These are phyloP conservation scores for Motacilla alba DNA, from an alignment of 2,113 vertebrate genomes.

Conservation along the genomic window DNA sequence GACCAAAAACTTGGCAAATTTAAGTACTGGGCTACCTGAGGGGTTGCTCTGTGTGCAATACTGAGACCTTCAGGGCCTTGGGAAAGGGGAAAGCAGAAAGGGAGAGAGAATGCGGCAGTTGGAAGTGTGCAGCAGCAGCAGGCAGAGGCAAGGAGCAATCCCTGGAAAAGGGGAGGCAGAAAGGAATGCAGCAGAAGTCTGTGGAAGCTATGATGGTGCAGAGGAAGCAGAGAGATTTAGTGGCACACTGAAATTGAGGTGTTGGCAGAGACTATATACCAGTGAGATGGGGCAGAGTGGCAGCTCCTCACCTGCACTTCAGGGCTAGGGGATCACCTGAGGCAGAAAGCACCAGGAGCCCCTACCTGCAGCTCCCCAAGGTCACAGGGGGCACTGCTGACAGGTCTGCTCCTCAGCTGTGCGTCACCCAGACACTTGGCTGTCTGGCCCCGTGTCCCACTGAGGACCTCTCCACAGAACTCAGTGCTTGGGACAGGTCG, in stretches of 20 bases:
- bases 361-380: neutral
- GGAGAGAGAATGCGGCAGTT: neutral
- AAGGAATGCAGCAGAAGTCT: neutral
- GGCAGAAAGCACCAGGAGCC: neutral
- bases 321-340: neutral
- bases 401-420: neutral
- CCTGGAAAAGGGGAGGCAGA: neutral
- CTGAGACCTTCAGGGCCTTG: neutral
- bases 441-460: neutral
- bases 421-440: rapidly evolving
- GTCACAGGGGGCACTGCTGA: neutral
- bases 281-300: neutral
- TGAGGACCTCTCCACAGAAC: neutral
- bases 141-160: neutral
- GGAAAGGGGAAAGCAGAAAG: neutral
- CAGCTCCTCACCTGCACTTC: neutral
- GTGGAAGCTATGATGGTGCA: neutral
- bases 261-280: neutral
- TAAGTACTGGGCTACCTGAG: neutral
- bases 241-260: neutral
- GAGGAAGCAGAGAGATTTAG: neutral
- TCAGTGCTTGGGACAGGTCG: neutral
- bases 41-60: neutral
- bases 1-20: neutral
- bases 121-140: neutral